phyloP scores from a whole-genome alignment of 1,140 invertebrate species.

The Atta texana region DNA sequence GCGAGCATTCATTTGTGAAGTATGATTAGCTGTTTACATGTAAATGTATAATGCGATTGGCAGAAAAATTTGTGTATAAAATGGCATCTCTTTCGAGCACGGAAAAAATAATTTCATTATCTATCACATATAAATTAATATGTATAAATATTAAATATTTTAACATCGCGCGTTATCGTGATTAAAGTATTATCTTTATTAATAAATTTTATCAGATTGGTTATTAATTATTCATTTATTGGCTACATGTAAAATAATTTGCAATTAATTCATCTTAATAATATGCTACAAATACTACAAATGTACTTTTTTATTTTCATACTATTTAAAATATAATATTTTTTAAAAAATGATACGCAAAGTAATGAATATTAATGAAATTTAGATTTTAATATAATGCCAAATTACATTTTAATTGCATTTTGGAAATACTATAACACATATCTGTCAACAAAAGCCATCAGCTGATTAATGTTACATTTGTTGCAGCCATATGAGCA shows the following conservation, averaged over 20 bases:
- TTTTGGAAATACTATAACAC: neutral
- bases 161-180: neutral
- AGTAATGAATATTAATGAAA: conserved; percentile 46
- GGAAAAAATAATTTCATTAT: neutral
- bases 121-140: conserved; percentile 24
- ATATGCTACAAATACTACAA: neutral
- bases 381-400: conserved; percentile 54
- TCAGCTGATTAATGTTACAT: conserved; percentile 52
- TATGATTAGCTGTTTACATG: conserved; percentile 4
- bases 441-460: conserved; percentile 33
- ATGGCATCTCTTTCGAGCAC: neutral
- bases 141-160: conserved; percentile 37
- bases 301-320: neutral
- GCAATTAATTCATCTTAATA: conserved; percentile 28
- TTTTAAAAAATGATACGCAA: neutral
- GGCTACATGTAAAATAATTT: conserved; percentile 29
- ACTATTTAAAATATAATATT: conserved; percentile 23
- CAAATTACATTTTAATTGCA: conserved; percentile 55
- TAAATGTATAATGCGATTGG: neutral
- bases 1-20: conserved; percentile 30
- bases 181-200: conserved; percentile 35
- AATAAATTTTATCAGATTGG: conserved; percentile 45
- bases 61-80: neutral
- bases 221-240: conserved; percentile 42
- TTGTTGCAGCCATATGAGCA: conserved; percentile 30